Conservation (phyloP, 2,888 invertebrate species). For the Drosophila recens region DNA sequence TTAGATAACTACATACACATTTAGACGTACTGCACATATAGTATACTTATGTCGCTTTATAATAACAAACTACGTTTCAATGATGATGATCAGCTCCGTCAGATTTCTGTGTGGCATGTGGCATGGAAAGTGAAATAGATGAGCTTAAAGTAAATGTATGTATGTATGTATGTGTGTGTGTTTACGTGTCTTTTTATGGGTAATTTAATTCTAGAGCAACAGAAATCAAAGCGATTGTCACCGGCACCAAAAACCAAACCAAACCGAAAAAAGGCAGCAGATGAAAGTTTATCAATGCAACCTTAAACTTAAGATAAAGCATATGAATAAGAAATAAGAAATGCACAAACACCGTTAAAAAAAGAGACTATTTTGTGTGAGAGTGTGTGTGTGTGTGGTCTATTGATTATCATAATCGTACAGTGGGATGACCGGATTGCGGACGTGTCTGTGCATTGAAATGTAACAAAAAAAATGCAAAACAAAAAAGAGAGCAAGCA, state of each 20-base stretch:
- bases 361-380: slow-evolving; percentile 23
- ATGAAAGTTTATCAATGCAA: slow-evolving; percentile 60
- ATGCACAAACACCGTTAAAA: slow-evolving; percentile 66
- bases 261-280: slow-evolving; percentile 72
- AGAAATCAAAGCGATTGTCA: slow-evolving; percentile 60
- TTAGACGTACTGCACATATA: slow-evolving; percentile 13
- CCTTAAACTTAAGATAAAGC: slow-evolving; percentile 42
- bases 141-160: slow-evolving; percentile 31
- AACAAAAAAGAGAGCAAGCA: slow-evolving; percentile 51
- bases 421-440: slow-evolving; percentile 51
- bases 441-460: slow-evolving; percentile 74
- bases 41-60: slow-evolving; percentile 32
- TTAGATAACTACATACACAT: slow-evolving; percentile 58
- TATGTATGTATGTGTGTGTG: slow-evolving; percentile 8
- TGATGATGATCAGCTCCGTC: slow-evolving; percentile 79
- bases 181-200: slow-evolving; percentile 2
- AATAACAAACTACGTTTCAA: slow-evolving; percentile 79
- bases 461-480: slow-evolving; percentile 63
- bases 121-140: slow-evolving; percentile 45
- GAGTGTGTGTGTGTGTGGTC: slow-evolving; percentile 15
- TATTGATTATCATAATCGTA: slow-evolving; percentile 55
- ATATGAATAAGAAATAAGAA: slow-evolving; percentile 42
- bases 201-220: slow-evolving; percentile 53
- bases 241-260: slow-evolving; percentile 70
- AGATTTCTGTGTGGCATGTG: slow-evolving; percentile 52